phyloP scores from a whole-genome alignment of 2,888 invertebrate genomes.

The Cacoxenus indagator region DNA sequence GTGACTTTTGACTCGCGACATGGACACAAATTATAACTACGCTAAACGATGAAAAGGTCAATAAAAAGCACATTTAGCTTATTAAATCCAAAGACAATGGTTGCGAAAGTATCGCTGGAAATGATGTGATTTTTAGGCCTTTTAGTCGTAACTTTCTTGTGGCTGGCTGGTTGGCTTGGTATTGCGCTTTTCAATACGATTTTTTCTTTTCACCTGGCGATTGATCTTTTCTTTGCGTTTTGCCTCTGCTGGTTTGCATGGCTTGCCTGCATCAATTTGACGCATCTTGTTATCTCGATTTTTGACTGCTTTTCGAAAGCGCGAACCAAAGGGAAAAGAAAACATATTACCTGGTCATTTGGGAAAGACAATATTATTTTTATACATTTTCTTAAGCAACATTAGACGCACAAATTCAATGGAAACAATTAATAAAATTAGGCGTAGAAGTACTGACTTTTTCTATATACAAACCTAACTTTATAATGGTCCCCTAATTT shows the following conservation, averaged over 20 bases:
- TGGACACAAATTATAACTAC: constrained; percentile 23
- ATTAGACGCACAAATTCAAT: too few relatives aligned
- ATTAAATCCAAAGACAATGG: constrained; percentile 9
- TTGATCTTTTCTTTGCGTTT: constrained; percentile 20
- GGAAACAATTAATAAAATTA: too few relatives aligned
- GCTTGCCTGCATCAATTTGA: constrained; percentile 9
- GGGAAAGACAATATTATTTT: not conserved
- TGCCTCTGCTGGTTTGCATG: not conserved
- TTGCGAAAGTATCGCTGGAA: constrained; percentile 14
- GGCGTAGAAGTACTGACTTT: too few relatives aligned
- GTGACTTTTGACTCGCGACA: constrained; percentile 29
- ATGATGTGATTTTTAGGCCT: not conserved
- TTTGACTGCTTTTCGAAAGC: not conserved
- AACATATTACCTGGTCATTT: not conserved
- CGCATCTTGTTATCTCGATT: not conserved
- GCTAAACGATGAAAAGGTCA: constrained; percentile 13
- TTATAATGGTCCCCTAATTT: too few relatives aligned
- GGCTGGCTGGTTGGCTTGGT: not conserved
- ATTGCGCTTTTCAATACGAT: not conserved
- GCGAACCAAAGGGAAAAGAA: not conserved
- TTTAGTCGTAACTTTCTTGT: not conserved
- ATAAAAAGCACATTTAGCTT: constrained; percentile 3
- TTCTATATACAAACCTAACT: too few relatives aligned
- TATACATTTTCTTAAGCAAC: too few relatives aligned
- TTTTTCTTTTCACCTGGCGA: not conserved